phyloP scores from a whole-genome alignment of 2,888 invertebrate genomes.

The Gymnoscelis rufifasciata region DNA sequence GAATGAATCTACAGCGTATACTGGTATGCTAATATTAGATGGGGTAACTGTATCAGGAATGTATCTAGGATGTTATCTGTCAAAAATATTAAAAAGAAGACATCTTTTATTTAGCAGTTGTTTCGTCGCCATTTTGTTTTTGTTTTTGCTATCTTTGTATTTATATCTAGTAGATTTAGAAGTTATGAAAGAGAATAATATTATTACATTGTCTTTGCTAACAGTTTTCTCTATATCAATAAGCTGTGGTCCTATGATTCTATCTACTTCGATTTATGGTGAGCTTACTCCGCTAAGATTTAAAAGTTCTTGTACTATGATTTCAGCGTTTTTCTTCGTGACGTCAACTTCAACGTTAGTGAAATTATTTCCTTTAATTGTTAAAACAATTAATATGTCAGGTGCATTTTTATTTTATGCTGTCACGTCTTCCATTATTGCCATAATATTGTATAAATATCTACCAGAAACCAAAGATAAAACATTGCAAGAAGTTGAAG shows the following conservation, averaged over 20 bases:
- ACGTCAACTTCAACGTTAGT: conserved; percentile 27
- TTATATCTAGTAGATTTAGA: conserved; percentile 35
- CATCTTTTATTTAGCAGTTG: conserved; percentile 31
- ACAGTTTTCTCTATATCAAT: conserved; percentile 37
- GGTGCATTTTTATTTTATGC: conserved; percentile 37
- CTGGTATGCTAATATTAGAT: conserved; percentile 39
- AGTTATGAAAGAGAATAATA: conserved; percentile 31
- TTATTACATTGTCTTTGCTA: conserved; percentile 32
- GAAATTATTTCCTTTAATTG: conserved; percentile 34
- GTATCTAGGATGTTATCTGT: conserved; percentile 37
- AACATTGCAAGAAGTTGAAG: conserved; percentile 33
- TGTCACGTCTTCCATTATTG: conserved; percentile 23
- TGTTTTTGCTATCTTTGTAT: conserved; percentile 39
- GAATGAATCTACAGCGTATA: conserved; percentile 35
- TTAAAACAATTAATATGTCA: conserved; percentile 30
- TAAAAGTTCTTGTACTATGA: conserved; percentile 26
- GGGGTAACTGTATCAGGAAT: conserved; percentile 36
- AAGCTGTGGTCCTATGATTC: conserved; percentile 44
- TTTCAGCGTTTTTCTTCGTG: conserved; percentile 26
- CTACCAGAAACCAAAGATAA: conserved; percentile 39
- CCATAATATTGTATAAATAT: conserved; percentile 31
- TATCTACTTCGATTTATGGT: conserved; percentile 31
- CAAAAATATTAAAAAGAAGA: conserved; percentile 34
- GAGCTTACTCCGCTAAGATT: conserved; percentile 36
- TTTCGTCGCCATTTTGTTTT: conserved; percentile 30